These are phyloP conservation scores for Drepana falcataria DNA, from an alignment of 2,888 invertebrate species.

Conservation along the genomic window DNA sequence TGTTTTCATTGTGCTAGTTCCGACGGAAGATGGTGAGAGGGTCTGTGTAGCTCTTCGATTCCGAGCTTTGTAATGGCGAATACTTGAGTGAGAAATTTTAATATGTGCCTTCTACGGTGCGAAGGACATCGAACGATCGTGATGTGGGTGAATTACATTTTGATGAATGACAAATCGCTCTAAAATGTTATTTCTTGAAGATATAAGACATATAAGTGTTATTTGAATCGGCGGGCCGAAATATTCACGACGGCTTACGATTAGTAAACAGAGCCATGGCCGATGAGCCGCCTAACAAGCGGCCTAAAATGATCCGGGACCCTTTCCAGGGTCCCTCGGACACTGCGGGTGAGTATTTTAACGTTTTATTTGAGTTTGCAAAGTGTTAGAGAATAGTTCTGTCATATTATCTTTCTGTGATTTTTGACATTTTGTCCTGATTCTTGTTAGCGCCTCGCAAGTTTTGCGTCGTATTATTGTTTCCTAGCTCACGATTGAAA, in stretches of 20 bases:
- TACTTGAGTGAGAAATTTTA: conserved; percentile 84
- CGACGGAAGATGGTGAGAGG: conserved; percentile 87
- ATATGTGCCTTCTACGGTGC: conserved; percentile 88
- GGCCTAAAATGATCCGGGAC: conserved; percentile 93
- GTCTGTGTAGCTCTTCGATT: conserved; percentile 83
- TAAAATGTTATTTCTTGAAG: conserved; percentile 76
- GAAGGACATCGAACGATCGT: conserved; percentile 83
- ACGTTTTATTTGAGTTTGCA: conserved; percentile 53
- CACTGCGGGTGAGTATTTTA: conserved; percentile 84
- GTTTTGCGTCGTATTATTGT: conserved; percentile 74
- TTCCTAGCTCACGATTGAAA: conserved; percentile 28
- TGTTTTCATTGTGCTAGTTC: conserved; percentile 85
- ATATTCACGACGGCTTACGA: conserved; percentile 81
- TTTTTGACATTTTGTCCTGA: conserved; percentile 70
- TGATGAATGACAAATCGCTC: conserved; percentile 75
- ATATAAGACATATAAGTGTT: conserved; percentile 76
- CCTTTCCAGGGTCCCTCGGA: conserved; percentile 90
- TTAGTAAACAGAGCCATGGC: conserved; percentile 91
- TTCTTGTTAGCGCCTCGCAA: conserved; percentile 69
- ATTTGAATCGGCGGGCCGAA: conserved; percentile 79
- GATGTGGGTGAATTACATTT: conserved; percentile 81
- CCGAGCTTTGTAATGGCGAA: conserved; percentile 88
- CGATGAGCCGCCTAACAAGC: conserved; percentile 98
- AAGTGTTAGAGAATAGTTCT: conserved; percentile 57
- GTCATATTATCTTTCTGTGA: conserved; percentile 68